These are phyloP conservation scores for Acleris laterana DNA, from an alignment of 2,888 invertebrate genomes.

Conservation along the genomic window DNA sequence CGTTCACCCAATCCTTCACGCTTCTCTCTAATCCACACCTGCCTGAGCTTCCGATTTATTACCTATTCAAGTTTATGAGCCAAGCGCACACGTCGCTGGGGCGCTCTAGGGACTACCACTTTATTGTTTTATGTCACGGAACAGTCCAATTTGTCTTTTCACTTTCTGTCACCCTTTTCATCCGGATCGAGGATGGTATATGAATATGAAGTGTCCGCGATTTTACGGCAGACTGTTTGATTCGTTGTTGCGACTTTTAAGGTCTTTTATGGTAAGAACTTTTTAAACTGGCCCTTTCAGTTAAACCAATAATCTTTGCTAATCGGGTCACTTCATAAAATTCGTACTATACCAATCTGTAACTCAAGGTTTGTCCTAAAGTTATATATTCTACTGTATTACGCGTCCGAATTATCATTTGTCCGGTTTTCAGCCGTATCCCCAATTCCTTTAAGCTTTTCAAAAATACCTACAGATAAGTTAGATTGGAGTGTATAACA, in stretches of 20 bases:
- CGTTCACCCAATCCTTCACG: constrained; percentile 32
- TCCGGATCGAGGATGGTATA: constrained; percentile 57
- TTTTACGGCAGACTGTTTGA: constrained; percentile 4
- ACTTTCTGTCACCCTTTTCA: constrained; percentile 62
- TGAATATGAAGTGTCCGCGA: constrained; percentile 40
- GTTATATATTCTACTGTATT: no score
- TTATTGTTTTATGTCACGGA: constrained; percentile 66
- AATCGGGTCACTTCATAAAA: no score
- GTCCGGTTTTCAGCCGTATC: no score
- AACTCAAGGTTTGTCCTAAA: no score
- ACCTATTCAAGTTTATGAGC: constrained; percentile 56
- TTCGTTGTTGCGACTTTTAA: background rate
- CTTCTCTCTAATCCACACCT: constrained; percentile 29
- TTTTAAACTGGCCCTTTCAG: no score
- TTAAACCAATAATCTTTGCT: no score
- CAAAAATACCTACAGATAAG: no score
- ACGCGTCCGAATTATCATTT: no score
- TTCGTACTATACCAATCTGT: no score
- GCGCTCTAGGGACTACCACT: constrained; percentile 49
- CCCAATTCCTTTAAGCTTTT: no score
- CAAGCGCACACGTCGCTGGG: constrained; percentile 47
- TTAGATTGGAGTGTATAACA: no score
- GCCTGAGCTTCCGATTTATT: constrained; percentile 52
- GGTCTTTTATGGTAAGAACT: no score
- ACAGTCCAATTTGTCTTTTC: constrained; percentile 65